Conservation (phyloP, 2,888 invertebrate species). For the Mythimna pallens region DNA sequence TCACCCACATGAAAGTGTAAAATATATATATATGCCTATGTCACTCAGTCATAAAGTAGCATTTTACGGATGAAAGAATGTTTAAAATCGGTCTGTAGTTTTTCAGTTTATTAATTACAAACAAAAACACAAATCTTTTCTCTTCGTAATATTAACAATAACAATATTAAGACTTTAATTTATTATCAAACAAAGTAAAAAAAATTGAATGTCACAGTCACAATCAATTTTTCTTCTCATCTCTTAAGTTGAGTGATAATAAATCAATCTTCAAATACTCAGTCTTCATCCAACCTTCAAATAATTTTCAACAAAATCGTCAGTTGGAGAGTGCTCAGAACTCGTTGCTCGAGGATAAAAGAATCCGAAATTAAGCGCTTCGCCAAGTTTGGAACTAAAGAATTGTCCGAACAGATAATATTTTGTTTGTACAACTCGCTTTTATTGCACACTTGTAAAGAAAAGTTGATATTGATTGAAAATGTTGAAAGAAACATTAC, state of each 20-base stretch:
- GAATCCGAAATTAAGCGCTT: constrained; percentile 37
- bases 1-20: too few relatives aligned
- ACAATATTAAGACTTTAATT: not conserved
- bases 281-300: constrained; percentile 2
- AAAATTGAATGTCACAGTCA: constrained; percentile 6
- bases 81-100: too few relatives aligned
- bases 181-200: constrained; percentile 3
- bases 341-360: constrained; percentile 43
- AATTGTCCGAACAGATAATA: constrained; percentile 35
- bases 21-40: too few relatives aligned
- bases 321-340: constrained; percentile 32
- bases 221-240: constrained; percentile 21
- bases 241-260: constrained; percentile 16
- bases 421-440: constrained; percentile 39
- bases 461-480: constrained; percentile 26
- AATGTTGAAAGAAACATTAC: constrained; percentile 14
- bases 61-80: not conserved
- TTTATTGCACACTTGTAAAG: constrained; percentile 23
- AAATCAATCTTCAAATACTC: constrained; percentile 19
- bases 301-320: constrained; percentile 39
- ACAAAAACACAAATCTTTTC: too few relatives aligned
- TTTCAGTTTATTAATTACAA: too few relatives aligned
- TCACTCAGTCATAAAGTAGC: too few relatives aligned
- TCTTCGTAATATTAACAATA: not conserved
- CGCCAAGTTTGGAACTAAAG: constrained; percentile 38